phyloP scores from a whole-genome alignment of 2,797 vertebrate genomes.

The Cuculus canorus region DNA sequence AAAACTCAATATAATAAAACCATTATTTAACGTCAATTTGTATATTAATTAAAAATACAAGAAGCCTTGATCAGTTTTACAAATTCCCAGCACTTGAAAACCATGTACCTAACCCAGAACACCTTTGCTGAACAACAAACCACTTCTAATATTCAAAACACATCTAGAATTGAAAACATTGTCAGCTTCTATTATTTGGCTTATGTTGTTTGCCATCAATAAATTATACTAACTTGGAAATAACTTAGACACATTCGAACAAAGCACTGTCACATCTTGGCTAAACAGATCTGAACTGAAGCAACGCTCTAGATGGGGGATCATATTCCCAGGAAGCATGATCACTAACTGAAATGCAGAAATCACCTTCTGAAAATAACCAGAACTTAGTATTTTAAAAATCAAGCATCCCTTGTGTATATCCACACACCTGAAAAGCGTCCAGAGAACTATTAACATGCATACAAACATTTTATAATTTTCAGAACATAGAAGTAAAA shows the following conservation, averaged over 20 bases:
- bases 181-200: neutral
- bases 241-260: neutral
- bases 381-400: neutral
- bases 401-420: neutral
- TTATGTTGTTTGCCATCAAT: fast-evolving
- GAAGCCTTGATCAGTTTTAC: neutral
- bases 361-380: neutral
- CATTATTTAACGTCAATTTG: neutral
- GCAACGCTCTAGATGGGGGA: neutral
- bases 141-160: neutral
- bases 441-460: neutral
- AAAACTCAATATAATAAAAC: neutral
- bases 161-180: neutral
- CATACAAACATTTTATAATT: neutral
- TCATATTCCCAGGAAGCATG: fast-evolving
- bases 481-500: neutral
- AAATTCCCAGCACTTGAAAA: neutral
- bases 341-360: neutral
- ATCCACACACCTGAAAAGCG: neutral
- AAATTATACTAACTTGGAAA: neutral
- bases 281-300: neutral
- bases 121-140: neutral
- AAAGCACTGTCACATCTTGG: neutral
- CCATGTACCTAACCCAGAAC: neutral
- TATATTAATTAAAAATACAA: neutral